Conservation (phyloP, 2,888 invertebrate genomes). For the Orchesellides sinensis region DNA sequence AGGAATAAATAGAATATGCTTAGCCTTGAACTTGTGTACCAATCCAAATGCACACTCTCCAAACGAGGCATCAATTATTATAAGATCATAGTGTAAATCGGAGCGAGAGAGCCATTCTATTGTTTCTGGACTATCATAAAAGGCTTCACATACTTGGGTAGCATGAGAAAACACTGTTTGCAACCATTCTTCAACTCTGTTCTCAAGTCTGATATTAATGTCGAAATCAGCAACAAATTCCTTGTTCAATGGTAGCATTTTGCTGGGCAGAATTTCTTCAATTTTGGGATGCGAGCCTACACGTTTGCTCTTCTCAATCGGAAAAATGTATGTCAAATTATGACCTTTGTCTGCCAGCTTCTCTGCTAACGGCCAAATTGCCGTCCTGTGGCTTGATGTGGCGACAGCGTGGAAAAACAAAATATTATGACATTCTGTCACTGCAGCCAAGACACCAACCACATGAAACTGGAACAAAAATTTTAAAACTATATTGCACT, state of each 20-base stretch:
- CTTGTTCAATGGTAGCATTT: not conserved
- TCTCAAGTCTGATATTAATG: constrained; percentile 25
- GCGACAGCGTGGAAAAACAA: constrained; percentile 16
- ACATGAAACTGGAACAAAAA: not conserved
- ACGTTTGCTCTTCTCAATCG: not conserved
- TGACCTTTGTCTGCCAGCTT: constrained; percentile 54
- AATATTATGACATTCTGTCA: not conserved
- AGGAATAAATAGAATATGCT: constrained; percentile 22
- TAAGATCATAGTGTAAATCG: constrained; percentile 13
- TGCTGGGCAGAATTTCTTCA: constrained; percentile 29
- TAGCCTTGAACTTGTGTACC: constrained; percentile 38
- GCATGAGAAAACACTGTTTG: not conserved
- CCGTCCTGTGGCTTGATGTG: constrained; percentile 43
- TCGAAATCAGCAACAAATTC: constrained; percentile 15
- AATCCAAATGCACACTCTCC: constrained; percentile 30
- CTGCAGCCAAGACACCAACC: not conserved
- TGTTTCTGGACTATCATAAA: constrained; percentile 42
- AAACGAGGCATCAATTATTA: constrained; percentile 21
- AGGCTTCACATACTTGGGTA: constrained; percentile 19
- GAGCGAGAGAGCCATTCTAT: constrained; percentile 27
- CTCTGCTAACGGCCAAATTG: constrained; percentile 48
- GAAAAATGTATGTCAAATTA: constrained; percentile 60
- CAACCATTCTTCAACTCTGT: not conserved
- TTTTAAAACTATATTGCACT: not conserved
- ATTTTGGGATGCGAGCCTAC: constrained; percentile 14